A percentile compares a stretch with the other conserved stretches of the same genome.
These are phyloP conservation scores for Perizoma flavofasciatum DNA, from an alignment of 2,888 invertebrate species.

Conservation along the genomic window DNA sequence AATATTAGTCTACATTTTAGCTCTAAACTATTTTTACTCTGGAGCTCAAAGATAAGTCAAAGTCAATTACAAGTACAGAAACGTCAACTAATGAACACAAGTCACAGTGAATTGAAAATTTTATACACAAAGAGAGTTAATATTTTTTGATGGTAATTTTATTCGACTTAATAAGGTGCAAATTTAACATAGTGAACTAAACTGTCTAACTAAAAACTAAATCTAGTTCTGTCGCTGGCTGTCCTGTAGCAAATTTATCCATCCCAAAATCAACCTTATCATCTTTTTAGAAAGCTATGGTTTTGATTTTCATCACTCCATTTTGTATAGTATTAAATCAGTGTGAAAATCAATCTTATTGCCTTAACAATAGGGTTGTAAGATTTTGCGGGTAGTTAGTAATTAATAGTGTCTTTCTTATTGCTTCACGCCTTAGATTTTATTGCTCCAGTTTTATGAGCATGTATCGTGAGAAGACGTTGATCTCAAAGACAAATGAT, in stretches of 20 bases:
- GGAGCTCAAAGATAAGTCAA: no score
- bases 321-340: not conserved
- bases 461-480: slow-evolving; percentile 34
- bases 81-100: no score
- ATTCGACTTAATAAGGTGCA: no score
- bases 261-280: slow-evolving; percentile 12
- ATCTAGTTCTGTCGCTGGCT: no score
- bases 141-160: no score
- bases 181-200: no score
- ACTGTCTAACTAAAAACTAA: no score
- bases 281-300: slow-evolving; percentile 4
- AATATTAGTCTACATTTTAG: no score
- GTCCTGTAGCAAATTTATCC: not conserved
- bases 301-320: slow-evolving; percentile 3
- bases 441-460: slow-evolving; percentile 64
- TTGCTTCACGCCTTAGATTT: slow-evolving; percentile 83
- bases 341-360: slow-evolving; percentile 41
- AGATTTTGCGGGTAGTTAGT: slow-evolving; percentile 42
- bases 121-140: no score
- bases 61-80: slow-evolving; percentile 21
- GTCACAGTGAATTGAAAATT: no score
- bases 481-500: slow-evolving; percentile 19
- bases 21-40: no score
- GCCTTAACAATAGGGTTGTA: slow-evolving; percentile 36
- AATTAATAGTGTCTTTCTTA: slow-evolving; percentile 80